Base-by-base conservation (phyloP, 2,888 invertebrate genomes). In the Spodoptera picta region DNA sequence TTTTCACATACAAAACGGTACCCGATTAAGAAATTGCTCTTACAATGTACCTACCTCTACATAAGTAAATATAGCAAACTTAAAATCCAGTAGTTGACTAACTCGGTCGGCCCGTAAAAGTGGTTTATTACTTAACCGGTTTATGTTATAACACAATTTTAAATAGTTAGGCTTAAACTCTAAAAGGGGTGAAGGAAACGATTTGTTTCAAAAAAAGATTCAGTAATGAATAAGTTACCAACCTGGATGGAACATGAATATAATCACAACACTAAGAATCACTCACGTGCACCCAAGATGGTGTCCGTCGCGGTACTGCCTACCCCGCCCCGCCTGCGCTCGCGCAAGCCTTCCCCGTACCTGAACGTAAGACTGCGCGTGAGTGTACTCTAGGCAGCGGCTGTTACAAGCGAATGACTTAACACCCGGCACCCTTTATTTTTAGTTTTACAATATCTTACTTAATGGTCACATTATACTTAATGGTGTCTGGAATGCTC, bases 51-150 rank as follows among this genome's bases (percentile, higher is more conserved):
- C 27, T 27, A 27, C 73, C 41, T 58, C 27, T 27, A 27, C 73
- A 43, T 58, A 76, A 73, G 65, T 79, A 69, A 74, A 74, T 80
- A 75, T 77, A 82, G 73, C 74, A 56, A 77, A 75, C 70, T 68
- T 73, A 71, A 74, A 73, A 65, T 63, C 70, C 79, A 79, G 82
- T 80, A 70, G 79, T 77, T 75, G 69, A 76, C 74, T 79, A 78
- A 79, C 78, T 77, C 75, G 80, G 78, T 75, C 74, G 73, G 69
- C 63, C 66, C 65, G 75, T 80, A 82, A 80, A 80, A 82, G 79
- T 81, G 69, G 73, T 71, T 77, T 79, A 80, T 75, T 81, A 77
- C 75, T 69, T 71, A 78, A 80, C 77, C 78, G 75, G 75, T 80
- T 73, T 64, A 45, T 50, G 59, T 51, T 56, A 57, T 65, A 66